Percentiles rank a stretch among this genome's conserved stretches.
phyloP scores from a whole-genome alignment of 2,113 vertebrate genomes.

The Lasiurus borealis region DNA sequence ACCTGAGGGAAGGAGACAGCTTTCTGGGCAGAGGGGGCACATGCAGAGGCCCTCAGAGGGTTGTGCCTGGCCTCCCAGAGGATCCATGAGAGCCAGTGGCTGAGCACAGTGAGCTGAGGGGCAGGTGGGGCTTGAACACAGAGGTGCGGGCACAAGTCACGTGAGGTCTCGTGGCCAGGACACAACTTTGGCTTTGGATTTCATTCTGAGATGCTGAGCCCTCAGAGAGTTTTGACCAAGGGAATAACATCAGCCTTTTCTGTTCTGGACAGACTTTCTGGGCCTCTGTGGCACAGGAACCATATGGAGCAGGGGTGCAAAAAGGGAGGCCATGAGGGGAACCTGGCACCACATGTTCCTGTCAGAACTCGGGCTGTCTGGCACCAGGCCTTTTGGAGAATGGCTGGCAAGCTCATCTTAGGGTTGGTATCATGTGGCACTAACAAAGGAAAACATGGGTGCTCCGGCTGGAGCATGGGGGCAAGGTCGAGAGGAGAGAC shows the following conservation, averaged over 20 bases:
- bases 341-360: background rate
- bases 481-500: background rate
- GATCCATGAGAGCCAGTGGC: background rate
- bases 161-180: no score
- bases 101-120: background rate
- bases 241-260: background rate
- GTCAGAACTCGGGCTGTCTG: background rate
- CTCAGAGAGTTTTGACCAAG: background rate
- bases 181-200: background rate
- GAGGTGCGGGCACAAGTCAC: no score
- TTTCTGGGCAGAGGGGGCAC: background rate
- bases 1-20: background rate
- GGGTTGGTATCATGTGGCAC: background rate
- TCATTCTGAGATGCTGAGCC: background rate
- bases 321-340: background rate
- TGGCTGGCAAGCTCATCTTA: background rate
- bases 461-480: background rate
- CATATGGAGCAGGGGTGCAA: no score
- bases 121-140: background rate
- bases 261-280: background rate
- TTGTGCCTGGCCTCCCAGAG: background rate
- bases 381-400: background rate
- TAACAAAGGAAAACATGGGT: background rate
- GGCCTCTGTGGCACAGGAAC: background rate
- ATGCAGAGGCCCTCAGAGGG: background rate